Base-by-base conservation (phyloP, 2,888 invertebrate genomes). In the Epirrhoe tristata region DNA sequence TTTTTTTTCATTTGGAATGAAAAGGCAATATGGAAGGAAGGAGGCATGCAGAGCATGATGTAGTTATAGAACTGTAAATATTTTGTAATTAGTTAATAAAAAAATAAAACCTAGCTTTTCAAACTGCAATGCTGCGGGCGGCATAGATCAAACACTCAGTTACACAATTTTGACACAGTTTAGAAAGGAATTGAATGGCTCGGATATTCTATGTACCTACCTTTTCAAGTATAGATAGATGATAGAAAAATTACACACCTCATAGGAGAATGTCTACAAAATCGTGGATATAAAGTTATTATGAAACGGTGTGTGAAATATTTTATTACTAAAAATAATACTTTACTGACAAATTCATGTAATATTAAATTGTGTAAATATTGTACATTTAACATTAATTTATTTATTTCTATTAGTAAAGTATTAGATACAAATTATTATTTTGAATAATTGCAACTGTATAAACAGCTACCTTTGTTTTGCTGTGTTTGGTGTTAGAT, bases 401-500 rank as follows among this genome's bases (percentile, higher is more conserved):
- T 12, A 12, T 34, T 54, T 14, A 16, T 53, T 53, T 36, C 6
- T 54, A 31, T 17, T n/a, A 6, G 36, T 12, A 36, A n/a, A 24
- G 50, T 14, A 51, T n/a, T 57, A 57, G 6, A 43, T 31, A 24
- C 24, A 51, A 63, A 66, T 59, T 63, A 69, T 76, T 70, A 68
- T 70, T 71, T 77, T 60, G 57, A 70, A 71, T 75, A 74, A 61
- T 78, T 50, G 89, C 90, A 78, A 79, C 82, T 90, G 89, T 90
- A 89, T 70, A 86, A 81, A 87, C 76, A 70, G 88, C 87, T 87
- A 73, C 76, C 69, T 67, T 86, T 91, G 55, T 74, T 85, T 91
- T 92, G 91, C 90, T 63, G 85, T 90, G 90, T 92, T 92, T 89
- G 91, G 78, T 92, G 91, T 92, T 91, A 90, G 87, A 70, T 70